A percentile compares a stretch with the other conserved stretches of the same genome.
These are phyloP conservation scores for Emys orbicularis DNA, from an alignment of 2,797 vertebrate genomes.

Conservation along the genomic window DNA sequence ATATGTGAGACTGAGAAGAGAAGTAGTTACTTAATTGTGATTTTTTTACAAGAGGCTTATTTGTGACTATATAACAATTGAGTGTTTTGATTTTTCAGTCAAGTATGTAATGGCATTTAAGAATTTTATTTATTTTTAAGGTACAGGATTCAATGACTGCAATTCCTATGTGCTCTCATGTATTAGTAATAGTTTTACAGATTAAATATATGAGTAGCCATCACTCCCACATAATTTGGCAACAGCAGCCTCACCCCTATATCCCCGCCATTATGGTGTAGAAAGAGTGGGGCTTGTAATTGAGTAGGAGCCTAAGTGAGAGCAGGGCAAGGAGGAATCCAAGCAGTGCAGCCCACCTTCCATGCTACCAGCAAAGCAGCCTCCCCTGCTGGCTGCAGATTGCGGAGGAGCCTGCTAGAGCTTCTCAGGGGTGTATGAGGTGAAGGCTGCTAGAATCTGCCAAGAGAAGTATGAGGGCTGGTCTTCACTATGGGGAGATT, in stretches of 20 bases:
- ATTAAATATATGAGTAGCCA: neutral
- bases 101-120: neutral
- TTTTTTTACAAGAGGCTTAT: neutral
- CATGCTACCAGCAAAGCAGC: accelerated
- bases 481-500: too few species aligned
- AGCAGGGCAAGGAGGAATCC: neutral
- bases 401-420: neutral
- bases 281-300: neutral
- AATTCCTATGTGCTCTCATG: neutral
- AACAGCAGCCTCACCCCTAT: neutral
- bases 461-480: neutral
- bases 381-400: neutral
- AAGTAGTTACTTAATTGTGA: neutral
- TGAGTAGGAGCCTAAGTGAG: neutral
- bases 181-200: neutral
- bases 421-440: neutral
- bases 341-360: neutral
- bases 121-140: neutral
- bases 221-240: neutral
- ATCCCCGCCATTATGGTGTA: neutral
- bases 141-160: neutral
- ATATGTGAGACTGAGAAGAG: neutral
- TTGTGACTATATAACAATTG: neutral
- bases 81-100: neutral
- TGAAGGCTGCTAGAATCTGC: neutral